Evolutionary conservation across 2,888 invertebrate species (phyloP).

Genomic region (Nycteola revayana): DNA sequence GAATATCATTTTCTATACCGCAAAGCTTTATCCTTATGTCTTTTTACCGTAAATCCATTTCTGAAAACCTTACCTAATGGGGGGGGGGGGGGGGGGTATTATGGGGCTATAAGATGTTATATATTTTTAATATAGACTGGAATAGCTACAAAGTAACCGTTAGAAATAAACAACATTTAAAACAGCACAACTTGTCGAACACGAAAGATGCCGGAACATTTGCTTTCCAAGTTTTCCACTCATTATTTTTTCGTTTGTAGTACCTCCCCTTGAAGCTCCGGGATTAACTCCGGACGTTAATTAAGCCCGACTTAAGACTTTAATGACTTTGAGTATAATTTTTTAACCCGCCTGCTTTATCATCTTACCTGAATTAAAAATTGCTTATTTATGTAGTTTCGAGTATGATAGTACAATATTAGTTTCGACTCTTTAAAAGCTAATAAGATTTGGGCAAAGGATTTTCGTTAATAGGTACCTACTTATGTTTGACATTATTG

Average conservation of each 20-base stretch:
- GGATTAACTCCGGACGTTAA: conserved; percentile 43
- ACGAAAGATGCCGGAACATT: conserved; percentile 16
- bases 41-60: too few relatives aligned
- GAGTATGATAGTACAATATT: conserved; percentile 29
- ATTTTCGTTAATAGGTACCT: too few relatives aligned
- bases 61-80: too few relatives aligned
- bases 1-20: too few relatives aligned
- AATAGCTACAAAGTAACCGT: too few relatives aligned
- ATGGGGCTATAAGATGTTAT: too few relatives aligned
- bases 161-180: conserved; percentile 9
- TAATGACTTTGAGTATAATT: conserved; percentile 58
- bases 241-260: conserved; percentile 41
- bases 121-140: too few relatives aligned
- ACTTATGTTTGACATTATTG: too few relatives aligned
- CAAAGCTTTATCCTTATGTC: too few relatives aligned
- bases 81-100: too few relatives aligned
- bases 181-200: conserved; percentile 6
- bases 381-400: conserved; percentile 70
- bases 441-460: too few relatives aligned
- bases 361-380: conserved; percentile 53
- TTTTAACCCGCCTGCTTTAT: conserved; percentile 56
- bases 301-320: conserved; percentile 68
- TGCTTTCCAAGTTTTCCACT: conserved; percentile 30
- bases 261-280: conserved; percentile 21
- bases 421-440: too few relatives aligned